phyloP scores from a whole-genome alignment of 2,113 vertebrate species.

The Sialia sialis region DNA sequence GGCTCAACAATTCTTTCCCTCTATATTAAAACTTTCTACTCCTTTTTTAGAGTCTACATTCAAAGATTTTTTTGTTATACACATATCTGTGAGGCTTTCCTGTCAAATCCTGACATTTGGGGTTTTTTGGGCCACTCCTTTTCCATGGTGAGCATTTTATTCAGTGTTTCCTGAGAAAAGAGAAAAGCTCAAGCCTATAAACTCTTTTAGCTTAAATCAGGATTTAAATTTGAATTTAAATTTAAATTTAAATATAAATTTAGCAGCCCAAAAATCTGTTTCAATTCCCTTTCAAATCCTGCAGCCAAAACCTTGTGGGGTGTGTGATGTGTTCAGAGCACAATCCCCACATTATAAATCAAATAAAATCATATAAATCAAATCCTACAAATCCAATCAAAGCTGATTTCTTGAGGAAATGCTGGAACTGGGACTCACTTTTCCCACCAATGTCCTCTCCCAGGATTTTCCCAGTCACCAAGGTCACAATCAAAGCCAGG shows the following conservation, averaged over 20 bases:
- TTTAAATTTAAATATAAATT: too few relatives aligned
- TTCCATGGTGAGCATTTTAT: rapidly evolving
- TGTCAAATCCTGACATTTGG: background rate
- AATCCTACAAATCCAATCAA: rapidly evolving
- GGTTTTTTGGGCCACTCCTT: background rate
- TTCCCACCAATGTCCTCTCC: constrained; percentile 91
- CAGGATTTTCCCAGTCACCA: constrained; percentile 87
- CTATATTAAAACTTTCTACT: too few relatives aligned
- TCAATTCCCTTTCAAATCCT: background rate
- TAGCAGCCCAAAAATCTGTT: background rate
- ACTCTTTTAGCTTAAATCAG: too few relatives aligned
- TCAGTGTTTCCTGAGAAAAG: too few relatives aligned
- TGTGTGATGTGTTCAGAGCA: background rate
- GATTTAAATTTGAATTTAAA: too few relatives aligned
- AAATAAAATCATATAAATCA: background rate
- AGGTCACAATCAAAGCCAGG: constrained; percentile 85
- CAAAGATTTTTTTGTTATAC: too few relatives aligned
- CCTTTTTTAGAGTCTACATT: too few relatives aligned
- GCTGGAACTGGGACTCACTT: constrained; percentile 72
- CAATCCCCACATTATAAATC: rapidly evolving
- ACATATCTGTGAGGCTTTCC: too few relatives aligned
- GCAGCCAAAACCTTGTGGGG: background rate
- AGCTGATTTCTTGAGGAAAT: background rate
- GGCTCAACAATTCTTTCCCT: too few relatives aligned
- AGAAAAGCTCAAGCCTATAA: background rate